Base-by-base conservation (phyloP, 2,797 vertebrate species). In the Mycteria americana region DNA sequence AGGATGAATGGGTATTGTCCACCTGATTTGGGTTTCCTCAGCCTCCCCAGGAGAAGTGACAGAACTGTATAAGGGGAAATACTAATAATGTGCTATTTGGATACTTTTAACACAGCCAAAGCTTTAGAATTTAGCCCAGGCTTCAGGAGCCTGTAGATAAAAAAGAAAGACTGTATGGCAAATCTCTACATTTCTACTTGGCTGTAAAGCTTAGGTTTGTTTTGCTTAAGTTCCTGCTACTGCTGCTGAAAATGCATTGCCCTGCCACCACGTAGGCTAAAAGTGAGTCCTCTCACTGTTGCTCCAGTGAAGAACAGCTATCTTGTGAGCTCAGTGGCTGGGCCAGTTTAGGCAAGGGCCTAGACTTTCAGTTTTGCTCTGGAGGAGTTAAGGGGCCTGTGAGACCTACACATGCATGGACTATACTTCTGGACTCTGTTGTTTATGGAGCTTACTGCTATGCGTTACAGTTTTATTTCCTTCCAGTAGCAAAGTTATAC, bases 371-470 rank as follows among this genome's bases (percentile, higher is more conserved):
- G 1, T 39, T 89, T 37, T 30, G 8, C 43, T 75, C 22, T 64
- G 27, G 15, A 72, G 45, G 46, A 67, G n/a, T 15, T 37, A 11
- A 69, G 46, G 35, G 51, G 31, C 46, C 28, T 18, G 39, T 24
- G 31, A 37, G 31, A n/a, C n/a, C 18, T n/a, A 9, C 3, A 5
- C 3, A 1, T 7, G 19, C 27, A 4, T 9, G 21, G 11, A 4
- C 1, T 21, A 8, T 43, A 7, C 53, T 60, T 72, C 46, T 75
- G 62, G 30, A 19, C 19, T 56, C 31, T 17, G 27, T 33, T 62
- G 19, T 54, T 74, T 33, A 8, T 1, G 3, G 54, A 51, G 43
- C 13, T 63, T 35, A 3, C 43, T 30, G 25, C 60, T 62, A 1
- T 11, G 28, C 1, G 0, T 43, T 43, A 13, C 6, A 8, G 24